Conservation (phyloP, 2,888 invertebrate species). For the Allygus modestus region DNA sequence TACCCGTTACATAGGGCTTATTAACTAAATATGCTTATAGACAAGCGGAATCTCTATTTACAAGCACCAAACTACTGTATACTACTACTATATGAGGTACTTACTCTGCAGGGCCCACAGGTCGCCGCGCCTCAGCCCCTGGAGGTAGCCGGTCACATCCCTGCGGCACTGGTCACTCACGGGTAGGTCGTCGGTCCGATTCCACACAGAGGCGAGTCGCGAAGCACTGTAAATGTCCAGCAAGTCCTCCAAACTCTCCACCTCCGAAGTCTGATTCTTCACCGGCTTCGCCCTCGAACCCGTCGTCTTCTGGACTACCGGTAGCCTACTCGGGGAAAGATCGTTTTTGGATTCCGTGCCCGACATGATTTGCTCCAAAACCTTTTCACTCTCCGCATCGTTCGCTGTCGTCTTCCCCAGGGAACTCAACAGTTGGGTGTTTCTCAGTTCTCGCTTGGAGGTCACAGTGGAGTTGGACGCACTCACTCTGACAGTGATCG, state of each 20-base stretch:
- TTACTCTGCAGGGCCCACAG: conserved; percentile 64
- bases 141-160: conserved; percentile 53
- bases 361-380: conserved; percentile 33
- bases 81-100: no score
- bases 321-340: conserved; percentile 16
- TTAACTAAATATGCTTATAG: no score
- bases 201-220: conserved; percentile 52
- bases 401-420: neutral
- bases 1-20: no score
- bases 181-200: conserved; percentile 59
- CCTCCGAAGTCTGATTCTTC: conserved; percentile 31
- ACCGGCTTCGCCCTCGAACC: neutral
- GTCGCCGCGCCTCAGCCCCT: conserved; percentile 48
- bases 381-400: neutral
- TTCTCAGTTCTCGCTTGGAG: conserved; percentile 34
- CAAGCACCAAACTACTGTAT: no score
- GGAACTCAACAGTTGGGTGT: neutral
- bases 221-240: conserved; percentile 60
- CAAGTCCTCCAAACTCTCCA: conserved; percentile 56
- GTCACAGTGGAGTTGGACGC: neutral
- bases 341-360: conserved; percentile 44
- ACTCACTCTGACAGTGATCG: neutral
- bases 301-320: neutral
- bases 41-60: no score
- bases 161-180: conserved; percentile 42